Base-by-base conservation (phyloP, 1,140 invertebrate species). In the Drosophila parvula region DNA sequence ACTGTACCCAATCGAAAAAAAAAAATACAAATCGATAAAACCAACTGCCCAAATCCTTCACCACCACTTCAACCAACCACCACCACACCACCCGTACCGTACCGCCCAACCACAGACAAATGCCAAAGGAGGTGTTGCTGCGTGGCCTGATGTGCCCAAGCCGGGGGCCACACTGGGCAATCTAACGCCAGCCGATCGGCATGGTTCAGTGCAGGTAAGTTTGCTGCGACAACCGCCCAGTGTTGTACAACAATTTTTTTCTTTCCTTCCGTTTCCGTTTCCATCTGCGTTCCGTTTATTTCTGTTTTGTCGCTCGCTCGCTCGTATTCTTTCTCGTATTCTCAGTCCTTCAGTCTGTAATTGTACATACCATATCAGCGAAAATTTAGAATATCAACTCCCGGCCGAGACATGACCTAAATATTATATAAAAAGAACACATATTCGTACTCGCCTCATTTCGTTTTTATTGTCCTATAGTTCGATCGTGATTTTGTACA, bases 121-220 rank as follows among this genome's bases (percentile, higher is more conserved):
- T 86, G 91, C 91, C 85, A 92, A 92, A 90, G 84, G 91, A 89
- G 92, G 90, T 84, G 91, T 92, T 81, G 93, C 92, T 89, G 93
- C 92, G 77, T 94, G 93, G 93, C 93, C 93, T 74, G 93, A 94
- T 91, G 92, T 93, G 74, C 93, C 93, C 45, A 93, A 94, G 79
- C 93, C 91, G 38, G 90, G 91, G 75, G 91, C 91, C 56, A 92
- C 91, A 56, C 76, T 95, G 81, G 94, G 95, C 81, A 95, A 95
- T 93, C 95, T 98, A 90, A 98, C 97, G 78, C 97, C 97, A 83
- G 97, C 97, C 91, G 97, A 98, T 94, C 95, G 97, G 93, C 97
- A 98, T 93, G 97, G 97, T 93, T 98, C 97, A 92, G 97, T 98
- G 85, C 97, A 98, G 96, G 96, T 98, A 94, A 94, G 94, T 93